Conservation (phyloP, 2,888 invertebrate genomes). For the Heteromyza rotundicornis region DNA sequence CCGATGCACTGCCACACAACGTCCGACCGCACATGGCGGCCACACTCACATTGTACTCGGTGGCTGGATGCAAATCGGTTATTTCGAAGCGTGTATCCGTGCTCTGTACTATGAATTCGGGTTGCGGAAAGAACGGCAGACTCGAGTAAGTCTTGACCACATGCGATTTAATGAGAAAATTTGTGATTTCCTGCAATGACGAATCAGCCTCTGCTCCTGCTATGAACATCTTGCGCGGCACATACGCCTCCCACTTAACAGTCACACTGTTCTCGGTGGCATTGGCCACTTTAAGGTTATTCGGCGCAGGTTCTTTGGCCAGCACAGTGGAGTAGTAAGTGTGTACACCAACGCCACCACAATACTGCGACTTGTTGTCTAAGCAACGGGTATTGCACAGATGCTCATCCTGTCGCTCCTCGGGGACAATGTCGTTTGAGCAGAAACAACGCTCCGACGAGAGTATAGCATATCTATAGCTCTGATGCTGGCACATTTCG, state of each 20-base stretch:
- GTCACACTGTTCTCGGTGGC: conserved; percentile 70
- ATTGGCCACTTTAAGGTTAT: conserved; percentile 67
- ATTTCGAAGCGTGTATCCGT: conserved; percentile 67
- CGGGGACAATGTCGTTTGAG: conserved; percentile 40
- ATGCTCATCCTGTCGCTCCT: conserved; percentile 61
- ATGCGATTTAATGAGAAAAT: conserved; percentile 67
- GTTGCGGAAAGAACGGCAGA: conserved; percentile 63
- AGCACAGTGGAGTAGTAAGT: conserved; percentile 68
- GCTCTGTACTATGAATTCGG: conserved; percentile 68
- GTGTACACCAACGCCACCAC: conserved; percentile 72
- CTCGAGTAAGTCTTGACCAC: conserved; percentile 68
- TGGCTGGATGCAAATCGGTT: conserved; percentile 74
- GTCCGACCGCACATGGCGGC: conserved; percentile 70
- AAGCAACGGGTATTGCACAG: conserved; percentile 68
- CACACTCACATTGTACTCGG: conserved; percentile 77
- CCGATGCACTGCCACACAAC: conserved; percentile 66
- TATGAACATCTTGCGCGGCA: conserved; percentile 57
- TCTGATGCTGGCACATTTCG: conserved; percentile 54
- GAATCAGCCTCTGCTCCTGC: conserved; percentile 35
- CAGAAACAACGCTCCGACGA: conserved; percentile 56
- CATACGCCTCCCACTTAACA: conserved; percentile 68
- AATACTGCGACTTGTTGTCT: conserved; percentile 68
- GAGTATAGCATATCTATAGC: conserved; percentile 54
- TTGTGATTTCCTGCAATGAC: conserved; percentile 60
- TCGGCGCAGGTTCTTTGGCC: conserved; percentile 64